Conservation (phyloP, 1,140 invertebrate genomes). For the Melitaea cinxia region DNA sequence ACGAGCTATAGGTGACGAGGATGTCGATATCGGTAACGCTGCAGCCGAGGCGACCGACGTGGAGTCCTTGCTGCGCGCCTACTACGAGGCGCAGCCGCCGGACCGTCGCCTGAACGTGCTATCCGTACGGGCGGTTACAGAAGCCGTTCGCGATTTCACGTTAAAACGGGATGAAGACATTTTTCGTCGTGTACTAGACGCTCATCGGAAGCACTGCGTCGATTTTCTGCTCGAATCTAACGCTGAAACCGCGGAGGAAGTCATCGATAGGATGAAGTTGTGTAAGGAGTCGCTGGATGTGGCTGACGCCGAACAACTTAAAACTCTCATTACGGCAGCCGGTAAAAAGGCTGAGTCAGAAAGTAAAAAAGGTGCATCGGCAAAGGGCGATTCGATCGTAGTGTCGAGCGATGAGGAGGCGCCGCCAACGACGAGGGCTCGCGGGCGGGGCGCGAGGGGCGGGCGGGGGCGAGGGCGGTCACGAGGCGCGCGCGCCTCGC, state of each 20-base stretch:
- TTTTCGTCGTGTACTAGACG: constrained; percentile 60
- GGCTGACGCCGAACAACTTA: constrained; percentile 54
- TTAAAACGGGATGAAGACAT: constrained; percentile 68
- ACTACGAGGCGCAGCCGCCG: constrained; percentile 55
- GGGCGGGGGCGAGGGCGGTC: too few relatives aligned
- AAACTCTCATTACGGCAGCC: constrained; percentile 42
- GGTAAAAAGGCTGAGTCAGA: constrained; percentile 30
- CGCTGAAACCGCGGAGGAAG: constrained; percentile 66
- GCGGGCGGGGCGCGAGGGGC: constrained; percentile 24
- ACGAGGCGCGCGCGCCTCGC: constrained; percentile 28
- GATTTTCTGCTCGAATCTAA: constrained; percentile 64
- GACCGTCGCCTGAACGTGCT: constrained; percentile 54
- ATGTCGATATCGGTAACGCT: constrained; percentile 51
- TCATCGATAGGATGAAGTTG: constrained; percentile 52
- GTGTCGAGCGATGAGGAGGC: constrained; percentile 43
- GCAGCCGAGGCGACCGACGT: constrained; percentile 65
- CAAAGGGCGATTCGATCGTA: constrained; percentile 37
- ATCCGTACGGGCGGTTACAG: constrained; percentile 62
- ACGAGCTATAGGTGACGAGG: constrained; percentile 33
- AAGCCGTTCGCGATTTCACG: constrained; percentile 68
- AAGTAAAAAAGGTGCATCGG: constrained; percentile 31
- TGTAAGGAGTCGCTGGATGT: constrained; percentile 61
- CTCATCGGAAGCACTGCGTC: constrained; percentile 57
- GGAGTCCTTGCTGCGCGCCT: constrained; percentile 57
- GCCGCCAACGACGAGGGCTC: constrained; percentile 24